Percentiles rank a stretch among this genome's conserved stretches.
Conservation (phyloP, 1,140 invertebrate species). For the Bacillus rossius region DNA sequence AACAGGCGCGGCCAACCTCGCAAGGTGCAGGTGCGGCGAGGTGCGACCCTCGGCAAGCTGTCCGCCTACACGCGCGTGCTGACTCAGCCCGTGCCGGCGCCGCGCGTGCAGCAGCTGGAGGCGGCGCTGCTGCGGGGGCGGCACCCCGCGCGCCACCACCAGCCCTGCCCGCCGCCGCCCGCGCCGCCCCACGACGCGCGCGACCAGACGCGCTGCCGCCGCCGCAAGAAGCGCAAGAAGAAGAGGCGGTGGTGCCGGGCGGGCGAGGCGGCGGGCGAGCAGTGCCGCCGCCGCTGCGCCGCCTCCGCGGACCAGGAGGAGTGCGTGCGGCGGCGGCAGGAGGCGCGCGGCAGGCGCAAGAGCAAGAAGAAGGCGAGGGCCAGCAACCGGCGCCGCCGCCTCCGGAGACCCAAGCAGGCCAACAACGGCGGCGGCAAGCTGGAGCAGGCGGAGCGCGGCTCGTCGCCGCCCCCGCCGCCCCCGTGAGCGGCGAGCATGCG, state of each 20-base stretch:
- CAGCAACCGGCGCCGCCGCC: no score
- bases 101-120: constrained; percentile 44
- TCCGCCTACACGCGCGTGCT: constrained; percentile 63
- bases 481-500: no score
- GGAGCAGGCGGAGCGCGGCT: no score
- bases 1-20: constrained; percentile 63
- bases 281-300: constrained; percentile 47
- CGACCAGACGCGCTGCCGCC: constrained; percentile 4
- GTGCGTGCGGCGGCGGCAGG: background rate
- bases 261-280: constrained; percentile 5
- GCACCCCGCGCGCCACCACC: constrained; percentile 3
- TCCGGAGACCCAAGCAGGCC: no score
- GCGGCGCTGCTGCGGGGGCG: background rate
- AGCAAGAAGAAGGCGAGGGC: background rate
- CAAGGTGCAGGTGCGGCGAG: constrained; percentile 58
- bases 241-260: constrained; percentile 14
- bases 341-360: background rate
- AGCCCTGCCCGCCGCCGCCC: background rate
- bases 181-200: background rate
- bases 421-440: no score
- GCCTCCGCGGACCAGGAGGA: background rate
- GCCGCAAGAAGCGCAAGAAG: constrained; percentile 14
- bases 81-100: constrained; percentile 54
- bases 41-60: constrained; percentile 61
- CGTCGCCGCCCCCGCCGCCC: no score